phyloP scores from a whole-genome alignment of 2,888 invertebrate species.

The Diploptera punctata region DNA sequence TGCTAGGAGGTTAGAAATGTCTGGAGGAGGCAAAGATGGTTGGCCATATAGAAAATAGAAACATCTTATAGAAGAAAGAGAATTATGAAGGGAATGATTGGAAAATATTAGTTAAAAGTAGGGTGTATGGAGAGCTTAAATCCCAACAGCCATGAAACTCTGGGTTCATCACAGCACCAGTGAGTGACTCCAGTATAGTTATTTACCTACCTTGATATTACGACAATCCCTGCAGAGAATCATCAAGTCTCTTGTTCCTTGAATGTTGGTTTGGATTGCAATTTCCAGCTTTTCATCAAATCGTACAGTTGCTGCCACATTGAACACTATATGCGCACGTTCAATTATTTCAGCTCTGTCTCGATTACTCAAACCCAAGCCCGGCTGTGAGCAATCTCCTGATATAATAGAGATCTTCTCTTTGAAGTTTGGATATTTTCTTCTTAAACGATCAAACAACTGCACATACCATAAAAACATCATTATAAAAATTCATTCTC shows the following conservation, averaged over 20 bases:
- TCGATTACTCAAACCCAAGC: constrained; percentile 63
- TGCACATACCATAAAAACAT: too few species aligned
- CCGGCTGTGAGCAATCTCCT: constrained; percentile 67
- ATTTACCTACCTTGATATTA: background rate
- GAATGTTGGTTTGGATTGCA: constrained; percentile 3
- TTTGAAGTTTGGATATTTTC: background rate
- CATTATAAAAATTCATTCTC: too few species aligned
- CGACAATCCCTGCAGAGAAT: background rate
- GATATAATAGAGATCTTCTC: constrained; percentile 43
- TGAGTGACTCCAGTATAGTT: too few species aligned
- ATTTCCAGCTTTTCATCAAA: constrained; percentile 19
- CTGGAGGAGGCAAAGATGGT: too few species aligned
- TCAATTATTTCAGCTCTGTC: constrained; percentile 61
- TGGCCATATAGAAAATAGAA: too few species aligned
- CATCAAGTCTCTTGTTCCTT: constrained; percentile 6
- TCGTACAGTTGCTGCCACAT: constrained; percentile 87
- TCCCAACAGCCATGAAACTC: too few species aligned
- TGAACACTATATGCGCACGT: constrained; percentile 71
- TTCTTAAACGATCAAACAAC: background rate
- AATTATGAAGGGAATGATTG: too few species aligned
- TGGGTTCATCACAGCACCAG: too few species aligned
- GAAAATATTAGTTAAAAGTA: too few species aligned
- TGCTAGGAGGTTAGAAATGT: too few species aligned
- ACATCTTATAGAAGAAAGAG: too few species aligned
- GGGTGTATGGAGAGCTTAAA: too few species aligned